Conservation (phyloP, 2,113 vertebrate species). For the Salvelinus alpinus region DNA sequence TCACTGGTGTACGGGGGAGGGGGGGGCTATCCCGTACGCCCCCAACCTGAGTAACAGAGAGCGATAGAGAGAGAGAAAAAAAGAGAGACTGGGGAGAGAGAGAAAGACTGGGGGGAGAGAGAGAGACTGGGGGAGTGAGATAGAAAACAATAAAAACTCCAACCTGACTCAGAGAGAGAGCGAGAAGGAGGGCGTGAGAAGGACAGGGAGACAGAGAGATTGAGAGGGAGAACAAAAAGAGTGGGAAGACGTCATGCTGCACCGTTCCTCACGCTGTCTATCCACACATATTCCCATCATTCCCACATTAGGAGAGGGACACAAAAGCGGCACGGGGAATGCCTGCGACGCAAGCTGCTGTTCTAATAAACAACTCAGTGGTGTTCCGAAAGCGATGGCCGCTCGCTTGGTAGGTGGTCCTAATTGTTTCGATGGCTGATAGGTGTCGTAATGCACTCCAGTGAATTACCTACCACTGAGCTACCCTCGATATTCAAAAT, state of each 20-base stretch:
- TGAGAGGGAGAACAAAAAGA: neutral
- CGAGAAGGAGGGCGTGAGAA: neutral
- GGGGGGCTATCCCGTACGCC: slow-evolving; percentile 47
- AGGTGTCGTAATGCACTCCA: slow-evolving; percentile 79
- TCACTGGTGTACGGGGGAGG: slow-evolving; percentile 12
- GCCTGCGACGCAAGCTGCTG: neutral
- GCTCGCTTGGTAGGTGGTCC: slow-evolving; percentile 65
- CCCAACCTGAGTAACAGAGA: neutral
- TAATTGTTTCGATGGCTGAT: slow-evolving; percentile 77
- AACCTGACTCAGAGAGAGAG: neutral
- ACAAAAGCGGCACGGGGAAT: neutral
- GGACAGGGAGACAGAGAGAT: neutral
- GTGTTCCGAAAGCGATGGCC: neutral
- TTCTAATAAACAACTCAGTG: neutral
- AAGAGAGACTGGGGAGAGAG: neutral
- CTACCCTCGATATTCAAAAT: slow-evolving; percentile 81
- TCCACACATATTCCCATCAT: slow-evolving; percentile 26
- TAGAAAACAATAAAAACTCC: too few relatives aligned
- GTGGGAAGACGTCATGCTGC: slow-evolving; percentile 26
- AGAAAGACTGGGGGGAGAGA: neutral
- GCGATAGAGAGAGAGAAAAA: neutral
- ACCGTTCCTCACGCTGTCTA: slow-evolving; percentile 9
- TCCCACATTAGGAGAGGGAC: neutral
- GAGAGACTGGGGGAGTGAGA: too few relatives aligned
- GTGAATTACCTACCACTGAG: slow-evolving; percentile 69